Percentiles rank a stretch among this genome's conserved stretches.
Conservation (phyloP, 1,140 invertebrate species). For the Thaumetopoea pityocampa region DNA sequence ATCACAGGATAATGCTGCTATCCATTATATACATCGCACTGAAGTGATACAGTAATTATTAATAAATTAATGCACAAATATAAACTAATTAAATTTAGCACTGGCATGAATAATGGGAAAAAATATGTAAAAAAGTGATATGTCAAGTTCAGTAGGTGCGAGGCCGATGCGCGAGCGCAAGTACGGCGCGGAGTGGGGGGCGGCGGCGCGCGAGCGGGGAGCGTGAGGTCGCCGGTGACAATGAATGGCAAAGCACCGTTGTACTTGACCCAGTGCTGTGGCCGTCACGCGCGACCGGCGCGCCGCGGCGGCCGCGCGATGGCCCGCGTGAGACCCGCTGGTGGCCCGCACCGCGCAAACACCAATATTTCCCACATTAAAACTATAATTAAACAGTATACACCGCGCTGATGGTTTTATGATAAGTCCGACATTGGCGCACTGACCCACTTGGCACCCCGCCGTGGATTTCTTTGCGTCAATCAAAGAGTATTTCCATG, state of each 20-base stretch:
- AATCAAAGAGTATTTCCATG: conserved; percentile 53
- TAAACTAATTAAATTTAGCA: conserved; percentile 15
- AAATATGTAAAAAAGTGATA: conserved; percentile 53
- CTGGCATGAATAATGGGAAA: conserved; percentile 42
- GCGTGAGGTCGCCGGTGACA: conserved; percentile 41
- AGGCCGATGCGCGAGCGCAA: conserved; percentile 39
- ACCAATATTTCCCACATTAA: conserved; percentile 25
- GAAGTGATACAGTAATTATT: too few relatives aligned
- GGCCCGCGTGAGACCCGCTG: conserved; percentile 29
- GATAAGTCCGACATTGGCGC: conserved; percentile 63
- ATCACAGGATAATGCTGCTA: too few relatives aligned
- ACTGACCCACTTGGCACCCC: conserved; percentile 62
- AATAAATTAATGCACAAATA: background rate
- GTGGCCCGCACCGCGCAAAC: conserved; percentile 19
- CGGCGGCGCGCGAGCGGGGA: conserved; percentile 26
- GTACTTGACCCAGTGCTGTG: conserved; percentile 70
- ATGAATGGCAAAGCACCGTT: conserved; percentile 72
- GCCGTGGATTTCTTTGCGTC: conserved; percentile 44
- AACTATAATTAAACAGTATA: conserved; percentile 29
- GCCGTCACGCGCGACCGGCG: conserved; percentile 54
- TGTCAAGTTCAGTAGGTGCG: conserved; percentile 64
- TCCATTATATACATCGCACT: too few relatives aligned
- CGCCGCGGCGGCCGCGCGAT: conserved; percentile 38
- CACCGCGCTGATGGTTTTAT: conserved; percentile 45
- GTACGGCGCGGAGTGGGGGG: conserved; percentile 15